phyloP scores from a whole-genome alignment of 1,140 invertebrate species.

The Stegodyphus dumicola region DNA sequence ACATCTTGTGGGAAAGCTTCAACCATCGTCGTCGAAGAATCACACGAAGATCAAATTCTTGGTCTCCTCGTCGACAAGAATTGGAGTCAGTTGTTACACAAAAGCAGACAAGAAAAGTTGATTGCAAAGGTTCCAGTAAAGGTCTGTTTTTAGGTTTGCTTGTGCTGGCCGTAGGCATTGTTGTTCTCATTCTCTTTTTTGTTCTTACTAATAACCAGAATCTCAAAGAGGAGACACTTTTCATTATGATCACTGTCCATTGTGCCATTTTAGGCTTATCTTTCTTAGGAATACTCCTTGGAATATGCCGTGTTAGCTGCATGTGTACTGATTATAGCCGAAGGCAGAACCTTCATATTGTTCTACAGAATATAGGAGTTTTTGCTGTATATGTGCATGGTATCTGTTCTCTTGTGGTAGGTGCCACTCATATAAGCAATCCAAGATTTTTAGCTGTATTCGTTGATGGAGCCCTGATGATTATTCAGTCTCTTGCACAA shows the following conservation, averaged over 20 bases:
- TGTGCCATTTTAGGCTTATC: constrained; percentile 67
- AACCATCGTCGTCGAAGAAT: constrained; percentile 63
- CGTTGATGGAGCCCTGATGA: constrained; percentile 69
- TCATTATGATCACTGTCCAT: constrained; percentile 65
- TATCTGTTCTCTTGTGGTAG: constrained; percentile 72
- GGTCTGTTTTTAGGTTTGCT: constrained; percentile 75
- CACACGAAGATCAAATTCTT: background rate
- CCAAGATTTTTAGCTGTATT: constrained; percentile 70
- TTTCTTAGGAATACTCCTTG: constrained; percentile 70
- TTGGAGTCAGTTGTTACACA: background rate
- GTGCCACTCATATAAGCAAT: constrained; percentile 63
- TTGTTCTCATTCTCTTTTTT: constrained; percentile 76
- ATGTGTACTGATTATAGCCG: constrained; percentile 63
- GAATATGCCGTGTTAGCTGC: constrained; percentile 66
- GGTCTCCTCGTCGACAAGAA: constrained; percentile 17
- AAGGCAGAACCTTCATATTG: background rate
- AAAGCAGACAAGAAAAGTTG: constrained; percentile 65
- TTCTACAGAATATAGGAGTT: constrained; percentile 70
- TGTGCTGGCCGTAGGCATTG: constrained; percentile 74
- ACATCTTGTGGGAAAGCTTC: constrained; percentile 75
- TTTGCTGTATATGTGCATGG: constrained; percentile 70
- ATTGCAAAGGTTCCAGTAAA: constrained; percentile 74
- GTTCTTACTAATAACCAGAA: constrained; percentile 74
- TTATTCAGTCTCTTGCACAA: constrained; percentile 71
- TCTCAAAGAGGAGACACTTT: constrained; percentile 70